These are phyloP conservation scores for Philopedon plagiatum DNA, from an alignment of 2,888 invertebrate genomes.

Conservation along the genomic window DNA sequence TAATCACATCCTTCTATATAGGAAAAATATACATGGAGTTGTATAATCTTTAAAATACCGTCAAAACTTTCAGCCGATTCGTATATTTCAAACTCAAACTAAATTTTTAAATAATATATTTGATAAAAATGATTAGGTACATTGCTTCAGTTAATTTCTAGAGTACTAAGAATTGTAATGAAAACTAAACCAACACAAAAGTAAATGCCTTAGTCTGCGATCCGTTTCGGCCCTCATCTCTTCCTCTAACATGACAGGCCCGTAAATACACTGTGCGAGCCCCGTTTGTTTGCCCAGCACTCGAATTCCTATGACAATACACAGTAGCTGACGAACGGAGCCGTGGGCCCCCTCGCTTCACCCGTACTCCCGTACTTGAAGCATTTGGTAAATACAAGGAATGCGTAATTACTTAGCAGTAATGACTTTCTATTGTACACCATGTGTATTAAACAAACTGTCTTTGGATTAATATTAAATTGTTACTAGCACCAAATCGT, in stretches of 20 bases:
- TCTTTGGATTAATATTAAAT: slow-evolving; percentile 46
- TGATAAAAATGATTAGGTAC: too few relatives aligned
- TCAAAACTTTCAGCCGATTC: too few relatives aligned
- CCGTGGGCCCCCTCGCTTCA: slow-evolving; percentile 51
- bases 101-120: too few relatives aligned
- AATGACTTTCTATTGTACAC: slow-evolving; percentile 56
- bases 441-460: slow-evolving; percentile 48
- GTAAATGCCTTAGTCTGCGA: slow-evolving; percentile 23
- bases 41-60: too few relatives aligned
- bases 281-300: slow-evolving; percentile 68
- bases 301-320: slow-evolving; percentile 69
- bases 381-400: slow-evolving; percentile 58
- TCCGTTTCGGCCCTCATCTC: slow-evolving; percentile 27
- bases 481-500: slow-evolving; percentile 35
- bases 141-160: background rate
- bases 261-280: slow-evolving; percentile 65
- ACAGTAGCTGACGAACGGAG: slow-evolving; percentile 65
- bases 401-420: slow-evolving; percentile 60
- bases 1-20: too few relatives aligned
- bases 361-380: slow-evolving; percentile 34
- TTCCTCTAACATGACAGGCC: slow-evolving; percentile 57
- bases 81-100: too few relatives aligned
- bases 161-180: background rate
- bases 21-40: too few relatives aligned
- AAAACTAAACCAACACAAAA: slow-evolving; percentile 15